A percentile compares a stretch with the other conserved stretches of the same genome.
Evolutionary conservation across 1,140 invertebrate species (phyloP).

Genomic region (Cherax quadricarinatus): DNA sequence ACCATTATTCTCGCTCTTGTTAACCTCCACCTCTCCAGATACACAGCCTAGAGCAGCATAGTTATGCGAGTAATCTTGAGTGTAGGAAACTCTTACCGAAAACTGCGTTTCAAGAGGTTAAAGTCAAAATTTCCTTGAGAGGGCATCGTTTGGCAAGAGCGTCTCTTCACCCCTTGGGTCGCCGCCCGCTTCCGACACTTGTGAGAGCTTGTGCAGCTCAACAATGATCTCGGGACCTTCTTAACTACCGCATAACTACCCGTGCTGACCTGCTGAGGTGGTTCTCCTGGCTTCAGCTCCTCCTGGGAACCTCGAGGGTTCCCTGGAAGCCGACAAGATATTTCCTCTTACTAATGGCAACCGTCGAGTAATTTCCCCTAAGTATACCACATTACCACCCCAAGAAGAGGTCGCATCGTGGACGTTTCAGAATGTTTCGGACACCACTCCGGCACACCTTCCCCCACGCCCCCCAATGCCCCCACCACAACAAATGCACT

Average conservation of each 20-base stretch:
- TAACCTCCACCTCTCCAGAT: not conserved
- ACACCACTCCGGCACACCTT: not conserved
- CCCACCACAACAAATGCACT: not conserved
- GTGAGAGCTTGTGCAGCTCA: not conserved
- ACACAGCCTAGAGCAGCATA: too few relatives aligned
- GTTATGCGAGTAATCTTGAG: too few relatives aligned
- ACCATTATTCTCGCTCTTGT: not conserved
- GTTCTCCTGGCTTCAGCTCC: not conserved
- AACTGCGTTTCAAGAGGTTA: too few relatives aligned
- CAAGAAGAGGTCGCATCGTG: slow-evolving; percentile 1
- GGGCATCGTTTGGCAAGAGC: not conserved
- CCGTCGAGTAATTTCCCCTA: slow-evolving; percentile 66
- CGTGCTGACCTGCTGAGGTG: not conserved
- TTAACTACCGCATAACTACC: not conserved
- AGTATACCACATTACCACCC: slow-evolving; percentile 67
- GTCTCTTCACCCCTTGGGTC: not conserved
- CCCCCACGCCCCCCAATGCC: not conserved
- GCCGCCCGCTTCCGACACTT: not conserved
- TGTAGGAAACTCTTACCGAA: too few relatives aligned
- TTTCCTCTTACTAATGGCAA: slow-evolving; percentile 46
- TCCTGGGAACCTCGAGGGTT: not conserved
- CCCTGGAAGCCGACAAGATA: not conserved
- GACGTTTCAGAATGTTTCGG: slow-evolving; percentile 46
- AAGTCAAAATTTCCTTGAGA: too few relatives aligned
- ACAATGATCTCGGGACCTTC: not conserved